A percentile compares a stretch with the other conserved stretches of the same genome.
phyloP scores from a whole-genome alignment of 2,113 vertebrate genomes.

The Actenoides hombroni region DNA sequence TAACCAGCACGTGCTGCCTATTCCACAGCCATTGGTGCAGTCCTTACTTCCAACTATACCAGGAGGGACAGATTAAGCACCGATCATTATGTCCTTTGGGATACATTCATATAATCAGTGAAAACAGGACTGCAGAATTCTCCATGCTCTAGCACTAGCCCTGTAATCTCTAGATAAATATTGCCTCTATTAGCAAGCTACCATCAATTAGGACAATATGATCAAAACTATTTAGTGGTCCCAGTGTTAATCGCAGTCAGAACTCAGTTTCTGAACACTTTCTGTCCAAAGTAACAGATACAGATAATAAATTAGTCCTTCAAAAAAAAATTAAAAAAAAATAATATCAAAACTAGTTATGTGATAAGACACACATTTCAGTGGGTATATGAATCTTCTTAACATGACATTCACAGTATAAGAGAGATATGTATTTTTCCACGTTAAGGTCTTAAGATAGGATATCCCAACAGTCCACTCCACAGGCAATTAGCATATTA shows the following conservation, averaged over 20 bases:
- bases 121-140: neutral
- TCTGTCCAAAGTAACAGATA: neutral
- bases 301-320: neutral
- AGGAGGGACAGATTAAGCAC: neutral
- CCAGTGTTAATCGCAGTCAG: constrained; percentile 1
- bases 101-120: neutral
- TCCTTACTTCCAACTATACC: neutral
- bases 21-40: neutral
- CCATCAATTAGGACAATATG: constrained; percentile 4
- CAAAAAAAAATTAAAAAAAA: neutral
- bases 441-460: constrained; percentile 54
- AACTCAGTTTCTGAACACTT: neutral
- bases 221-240: neutral
- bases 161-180: neutral
- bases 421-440: constrained; percentile 3
- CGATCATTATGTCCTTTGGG: neutral
- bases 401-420: constrained; percentile 4
- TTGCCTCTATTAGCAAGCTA: neutral
- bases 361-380: constrained; percentile 30
- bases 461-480: constrained; percentile 52
- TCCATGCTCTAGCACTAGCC: neutral
- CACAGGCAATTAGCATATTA: constrained; percentile 64
- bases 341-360: neutral
- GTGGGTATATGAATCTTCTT: constrained; percentile 10
- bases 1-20: neutral